phyloP scores from a whole-genome alignment of 23 tunicate species.

The Halocynthia roretzi region DNA sequence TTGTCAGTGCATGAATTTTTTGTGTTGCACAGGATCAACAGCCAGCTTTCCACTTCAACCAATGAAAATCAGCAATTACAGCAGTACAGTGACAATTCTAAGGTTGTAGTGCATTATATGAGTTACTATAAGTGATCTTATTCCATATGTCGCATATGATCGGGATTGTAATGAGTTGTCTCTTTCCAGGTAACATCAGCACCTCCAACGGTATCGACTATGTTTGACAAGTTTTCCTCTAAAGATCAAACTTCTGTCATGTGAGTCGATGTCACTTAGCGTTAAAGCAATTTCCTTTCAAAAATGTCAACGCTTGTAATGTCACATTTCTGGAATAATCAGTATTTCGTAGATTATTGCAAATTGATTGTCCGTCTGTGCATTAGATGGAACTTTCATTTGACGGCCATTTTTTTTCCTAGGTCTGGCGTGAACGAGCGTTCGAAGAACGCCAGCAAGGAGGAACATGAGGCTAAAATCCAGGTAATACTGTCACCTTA shows the following conservation, averaged over 20 bases:
- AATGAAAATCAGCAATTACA: not conserved
- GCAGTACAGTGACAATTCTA: too few species aligned
- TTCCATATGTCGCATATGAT: too few species aligned
- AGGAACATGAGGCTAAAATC: not conserved
- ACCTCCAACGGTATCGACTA: not conserved
- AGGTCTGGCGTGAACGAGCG: not conserved
- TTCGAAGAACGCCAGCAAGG: not conserved
- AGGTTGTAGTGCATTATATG: too few species aligned
- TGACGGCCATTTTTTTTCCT: not conserved
- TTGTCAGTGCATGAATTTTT: constrained; percentile 21
- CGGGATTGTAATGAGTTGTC: not conserved
- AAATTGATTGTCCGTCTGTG: too few species aligned
- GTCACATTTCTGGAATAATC: too few species aligned
- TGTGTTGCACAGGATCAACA: constrained; percentile 18
- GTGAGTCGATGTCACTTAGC: too few species aligned
- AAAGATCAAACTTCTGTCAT: not conserved
- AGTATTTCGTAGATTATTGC: too few species aligned
- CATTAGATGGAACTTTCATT: too few species aligned
- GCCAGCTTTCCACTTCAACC: constrained; percentile 4
- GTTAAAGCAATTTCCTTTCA: too few species aligned
- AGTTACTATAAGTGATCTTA: too few species aligned
- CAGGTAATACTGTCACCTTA: constrained; percentile 12
- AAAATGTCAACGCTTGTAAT: too few species aligned
- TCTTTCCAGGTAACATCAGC: not conserved
- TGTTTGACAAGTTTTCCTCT: constrained; percentile 7